A percentile compares a stretch with the other conserved stretches of the same genome.
Evolutionary conservation across 1,140 invertebrate genomes (phyloP).

Genomic region (Microvelia longipes): DNA sequence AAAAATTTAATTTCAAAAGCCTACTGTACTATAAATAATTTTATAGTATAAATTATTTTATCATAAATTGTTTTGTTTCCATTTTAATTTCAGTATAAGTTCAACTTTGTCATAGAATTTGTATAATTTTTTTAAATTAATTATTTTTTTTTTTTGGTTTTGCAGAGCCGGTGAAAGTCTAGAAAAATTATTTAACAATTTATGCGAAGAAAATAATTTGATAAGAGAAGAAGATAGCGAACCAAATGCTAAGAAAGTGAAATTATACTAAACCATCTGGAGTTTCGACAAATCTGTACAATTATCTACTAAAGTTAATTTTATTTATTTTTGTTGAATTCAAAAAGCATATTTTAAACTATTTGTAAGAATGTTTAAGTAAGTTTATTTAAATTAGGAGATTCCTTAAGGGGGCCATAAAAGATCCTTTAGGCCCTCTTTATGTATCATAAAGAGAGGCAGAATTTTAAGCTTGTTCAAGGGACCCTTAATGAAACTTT

Average conservation of each 20-base stretch:
- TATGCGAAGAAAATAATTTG: not conserved
- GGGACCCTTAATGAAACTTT: too few species aligned
- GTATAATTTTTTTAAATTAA: constrained; percentile 2
- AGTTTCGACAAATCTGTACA: too few species aligned
- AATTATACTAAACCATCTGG: not conserved
- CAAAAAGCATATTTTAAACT: too few species aligned
- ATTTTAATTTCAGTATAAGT: not conserved
- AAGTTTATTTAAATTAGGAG: too few species aligned
- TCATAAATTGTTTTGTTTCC: not conserved
- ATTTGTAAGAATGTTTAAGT: too few species aligned
- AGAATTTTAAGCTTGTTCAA: too few species aligned
- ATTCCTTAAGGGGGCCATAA: too few species aligned
- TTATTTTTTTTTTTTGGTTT: constrained; percentile 9
- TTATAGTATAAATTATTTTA: not conserved
- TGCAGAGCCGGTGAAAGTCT: not conserved
- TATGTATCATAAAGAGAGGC: too few species aligned
- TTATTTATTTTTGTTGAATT: too few species aligned
- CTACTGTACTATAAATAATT: not conserved
- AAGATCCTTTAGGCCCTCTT: too few species aligned
- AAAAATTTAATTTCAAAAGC: not conserved
- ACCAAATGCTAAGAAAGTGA: not conserved
- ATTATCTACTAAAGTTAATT: too few species aligned
- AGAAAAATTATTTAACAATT: not conserved
- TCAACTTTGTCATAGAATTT: not conserved
- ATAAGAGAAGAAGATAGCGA: not conserved